Evolutionary conservation across 1,140 invertebrate genomes (phyloP), one percentile per base, ranked within the genome.

Genomic region (Copidosoma floridanum): DNA sequence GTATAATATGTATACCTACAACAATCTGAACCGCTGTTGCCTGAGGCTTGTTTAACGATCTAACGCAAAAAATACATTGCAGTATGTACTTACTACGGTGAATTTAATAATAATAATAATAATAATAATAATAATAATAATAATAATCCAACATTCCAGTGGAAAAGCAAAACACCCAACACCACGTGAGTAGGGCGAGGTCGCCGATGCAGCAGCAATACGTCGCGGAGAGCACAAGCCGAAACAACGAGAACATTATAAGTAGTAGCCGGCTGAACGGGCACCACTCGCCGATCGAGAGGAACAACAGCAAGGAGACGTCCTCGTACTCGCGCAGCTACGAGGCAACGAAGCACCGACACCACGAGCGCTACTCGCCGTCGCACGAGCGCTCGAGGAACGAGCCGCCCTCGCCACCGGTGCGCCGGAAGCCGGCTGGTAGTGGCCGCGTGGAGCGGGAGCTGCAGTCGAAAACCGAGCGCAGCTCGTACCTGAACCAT

Each of bases 381-480:
- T 37, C 26, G 80, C 82, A 61, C 81, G 81, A 83, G 27, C 68
- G 23, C 6, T 27, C 43, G 12, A 57, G 27, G n/a, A 74, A 55
- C 74, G 81, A 55, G 74, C 80, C 71, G 12, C 73, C 73, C 0
- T 75, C 76, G 40, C 84, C 85, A 1, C 84, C 84, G 5, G 77
- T 68, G 32, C 66, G 72, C 23, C 61, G 72, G 32, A 72, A 69
- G n/a, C n/a, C n/a, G n/a, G n/a, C n/a, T n/a, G n/a, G n/a, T n/a
- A n/a, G n/a, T n/a, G n/a, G n/a, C n/a, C 12, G 20, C 7, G 14
- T 21, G 24, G 16, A 21, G 37, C 50, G 47, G 29, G 51, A 27
- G 11, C 50, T 47, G 14, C 47, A n/a, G 24, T 2, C 47, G 47
- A 35, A n/a, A n/a, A 41, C 32, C 10, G 46, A 62, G 37, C 60